phyloP scores from a whole-genome alignment of 2,797 vertebrate genomes.

The Pseudochirops cupreus region DNA sequence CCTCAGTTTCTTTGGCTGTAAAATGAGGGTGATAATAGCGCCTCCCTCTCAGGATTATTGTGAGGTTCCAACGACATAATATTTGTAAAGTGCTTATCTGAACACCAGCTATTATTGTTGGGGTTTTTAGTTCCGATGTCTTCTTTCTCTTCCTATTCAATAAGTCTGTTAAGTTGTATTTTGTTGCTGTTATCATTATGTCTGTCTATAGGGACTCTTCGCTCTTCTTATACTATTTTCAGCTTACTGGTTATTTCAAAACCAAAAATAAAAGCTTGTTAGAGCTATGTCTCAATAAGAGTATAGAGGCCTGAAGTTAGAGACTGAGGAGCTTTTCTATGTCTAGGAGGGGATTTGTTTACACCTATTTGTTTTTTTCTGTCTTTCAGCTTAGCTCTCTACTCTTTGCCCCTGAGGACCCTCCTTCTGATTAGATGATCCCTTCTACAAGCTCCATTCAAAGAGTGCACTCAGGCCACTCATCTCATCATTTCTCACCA shows the following conservation, averaged over 20 bases:
- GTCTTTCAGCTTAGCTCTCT: too few relatives aligned
- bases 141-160: not conserved
- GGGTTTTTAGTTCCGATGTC: not conserved
- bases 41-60: too few relatives aligned
- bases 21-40: not conserved
- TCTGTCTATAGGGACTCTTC: not conserved
- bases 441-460: not conserved
- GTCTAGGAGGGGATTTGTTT: not conserved
- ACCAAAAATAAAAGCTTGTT: not conserved
- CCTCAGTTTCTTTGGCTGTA: not conserved
- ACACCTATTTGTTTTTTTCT: not conserved
- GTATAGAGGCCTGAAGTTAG: not conserved
- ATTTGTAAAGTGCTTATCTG: not conserved
- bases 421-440: not conserved
- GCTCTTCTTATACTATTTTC: not conserved
- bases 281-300: not conserved
- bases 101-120: not conserved
- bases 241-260: not conserved
- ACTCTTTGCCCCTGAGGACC: not conserved
- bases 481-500: not conserved
- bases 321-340: not conserved
- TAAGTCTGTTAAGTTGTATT: not conserved
- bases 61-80: not conserved
- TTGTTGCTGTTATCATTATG: not conserved
- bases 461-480: not conserved